phyloP scores from a whole-genome alignment of 2,797 vertebrate species.

The Acipenser oxyrinchus region DNA sequence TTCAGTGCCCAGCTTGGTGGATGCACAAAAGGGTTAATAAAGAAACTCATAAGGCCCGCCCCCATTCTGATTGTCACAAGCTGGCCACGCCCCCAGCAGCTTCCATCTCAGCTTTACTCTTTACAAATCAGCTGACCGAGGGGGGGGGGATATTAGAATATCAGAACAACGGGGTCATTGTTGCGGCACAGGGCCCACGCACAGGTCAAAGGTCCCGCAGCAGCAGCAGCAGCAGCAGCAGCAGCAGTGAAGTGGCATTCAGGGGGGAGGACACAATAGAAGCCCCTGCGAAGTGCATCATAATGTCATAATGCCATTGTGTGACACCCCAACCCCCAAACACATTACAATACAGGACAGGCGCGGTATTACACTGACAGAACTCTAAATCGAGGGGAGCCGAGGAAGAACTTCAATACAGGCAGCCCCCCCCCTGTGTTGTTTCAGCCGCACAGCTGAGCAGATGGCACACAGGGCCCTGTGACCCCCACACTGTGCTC shows the following conservation, averaged over 20 bases:
- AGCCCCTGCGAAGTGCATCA: too few species aligned
- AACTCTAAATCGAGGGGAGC: too few species aligned
- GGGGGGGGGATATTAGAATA: background rate
- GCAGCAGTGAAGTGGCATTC: background rate
- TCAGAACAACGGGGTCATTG: slow-evolving; percentile 11
- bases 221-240: too few species aligned
- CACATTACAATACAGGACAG: too few species aligned
- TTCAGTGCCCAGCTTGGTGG: too few species aligned
- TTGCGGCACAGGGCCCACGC: slow-evolving; percentile 1
- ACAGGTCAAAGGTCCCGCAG: slow-evolving; percentile 9
- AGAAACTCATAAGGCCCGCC: background rate
- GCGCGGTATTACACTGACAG: too few species aligned
- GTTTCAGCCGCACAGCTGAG: slow-evolving; percentile 4
- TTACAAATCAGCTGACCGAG: slow-evolving; percentile 9
- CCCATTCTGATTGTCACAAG: background rate
- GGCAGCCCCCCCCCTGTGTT: background rate
- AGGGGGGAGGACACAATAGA: background rate
- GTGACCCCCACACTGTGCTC: slow-evolving; percentile 6
- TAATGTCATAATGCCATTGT: too few species aligned
- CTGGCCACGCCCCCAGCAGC: background rate
- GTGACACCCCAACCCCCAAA: too few species aligned
- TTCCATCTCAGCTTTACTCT: background rate
- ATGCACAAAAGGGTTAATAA: too few species aligned
- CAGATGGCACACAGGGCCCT: slow-evolving; percentile 16
- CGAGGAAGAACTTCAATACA: too few species aligned